These are phyloP conservation scores for Nomada ferruginata DNA, from an alignment of 2,888 invertebrate genomes.

Conservation along the genomic window DNA sequence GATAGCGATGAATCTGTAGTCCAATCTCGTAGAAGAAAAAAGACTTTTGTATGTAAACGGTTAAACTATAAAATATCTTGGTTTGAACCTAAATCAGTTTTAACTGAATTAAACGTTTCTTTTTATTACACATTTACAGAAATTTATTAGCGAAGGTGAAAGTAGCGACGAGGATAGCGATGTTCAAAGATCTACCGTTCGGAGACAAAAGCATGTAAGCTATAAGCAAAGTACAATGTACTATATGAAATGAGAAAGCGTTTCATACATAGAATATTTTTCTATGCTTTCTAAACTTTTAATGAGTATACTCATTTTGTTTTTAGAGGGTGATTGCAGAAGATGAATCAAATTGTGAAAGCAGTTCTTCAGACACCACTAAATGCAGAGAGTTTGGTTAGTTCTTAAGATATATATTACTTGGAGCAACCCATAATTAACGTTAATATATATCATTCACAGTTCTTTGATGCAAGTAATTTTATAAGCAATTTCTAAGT, in stretches of 20 bases:
- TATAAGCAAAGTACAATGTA: not conserved
- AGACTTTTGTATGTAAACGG: conserved; percentile 75
- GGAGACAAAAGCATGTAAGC: conserved; percentile 77
- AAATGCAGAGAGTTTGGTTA: conserved; percentile 62
- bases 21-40: conserved; percentile 73
- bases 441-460: not conserved
- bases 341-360: conserved; percentile 81
- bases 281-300: not conserved
- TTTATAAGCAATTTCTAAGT: not conserved
- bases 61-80: conserved; percentile 4
- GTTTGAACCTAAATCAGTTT: not conserved
- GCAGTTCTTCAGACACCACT: conserved; percentile 62
- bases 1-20: conserved; percentile 79
- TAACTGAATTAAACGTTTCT: not conserved
- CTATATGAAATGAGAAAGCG: not conserved
- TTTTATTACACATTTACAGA: conserved; percentile 83
- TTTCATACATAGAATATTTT: not conserved
- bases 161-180: conserved; percentile 80
- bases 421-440: not conserved
- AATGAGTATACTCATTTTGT: conserved; percentile 13
- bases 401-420: conserved; percentile 26
- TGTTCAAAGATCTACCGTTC: conserved; percentile 71
- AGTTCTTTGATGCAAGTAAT: not conserved
- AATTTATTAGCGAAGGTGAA: conserved; percentile 85
- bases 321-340: conserved; percentile 86